Conservation (phyloP, 2,113 vertebrate species). For the Pseudopipra pipra region DNA sequence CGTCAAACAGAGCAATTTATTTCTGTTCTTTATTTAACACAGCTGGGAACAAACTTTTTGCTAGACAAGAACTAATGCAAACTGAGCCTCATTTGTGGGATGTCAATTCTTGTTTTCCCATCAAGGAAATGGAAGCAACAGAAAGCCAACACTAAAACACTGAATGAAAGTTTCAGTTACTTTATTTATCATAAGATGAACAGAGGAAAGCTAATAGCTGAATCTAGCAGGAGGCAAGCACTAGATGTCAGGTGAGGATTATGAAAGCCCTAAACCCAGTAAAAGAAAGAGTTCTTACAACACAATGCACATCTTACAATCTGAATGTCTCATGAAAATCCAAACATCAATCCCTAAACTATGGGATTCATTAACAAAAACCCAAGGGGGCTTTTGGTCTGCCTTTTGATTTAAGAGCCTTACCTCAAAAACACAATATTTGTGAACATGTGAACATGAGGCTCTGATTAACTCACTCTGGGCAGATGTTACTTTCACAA, state of each 20-base stretch:
- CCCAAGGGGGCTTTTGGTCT: fast-evolving
- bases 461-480: not conserved
- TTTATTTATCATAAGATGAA: not conserved
- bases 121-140: not conserved
- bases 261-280: not conserved
- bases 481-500: not conserved
- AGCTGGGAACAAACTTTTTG: not conserved
- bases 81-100: not conserved
- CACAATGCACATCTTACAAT: not conserved
- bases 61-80: not conserved
- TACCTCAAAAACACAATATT: not conserved
- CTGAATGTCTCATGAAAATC: not conserved
- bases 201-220: not conserved
- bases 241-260: not conserved
- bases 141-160: not conserved
- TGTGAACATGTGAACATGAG: not conserved
- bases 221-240: not conserved
- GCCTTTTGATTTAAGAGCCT: not conserved
- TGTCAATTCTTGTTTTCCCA: not conserved
- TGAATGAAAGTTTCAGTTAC: not conserved
- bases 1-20: not conserved
- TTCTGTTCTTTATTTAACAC: not conserved
- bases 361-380: not conserved
- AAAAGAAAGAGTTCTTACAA: not conserved
- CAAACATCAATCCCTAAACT: not conserved